A percentile compares a stretch with the other conserved stretches of the same genome.
These are phyloP conservation scores for Metopolophium dirhodum DNA, from an alignment of 1,140 invertebrate genomes.

Conservation along the genomic window DNA sequence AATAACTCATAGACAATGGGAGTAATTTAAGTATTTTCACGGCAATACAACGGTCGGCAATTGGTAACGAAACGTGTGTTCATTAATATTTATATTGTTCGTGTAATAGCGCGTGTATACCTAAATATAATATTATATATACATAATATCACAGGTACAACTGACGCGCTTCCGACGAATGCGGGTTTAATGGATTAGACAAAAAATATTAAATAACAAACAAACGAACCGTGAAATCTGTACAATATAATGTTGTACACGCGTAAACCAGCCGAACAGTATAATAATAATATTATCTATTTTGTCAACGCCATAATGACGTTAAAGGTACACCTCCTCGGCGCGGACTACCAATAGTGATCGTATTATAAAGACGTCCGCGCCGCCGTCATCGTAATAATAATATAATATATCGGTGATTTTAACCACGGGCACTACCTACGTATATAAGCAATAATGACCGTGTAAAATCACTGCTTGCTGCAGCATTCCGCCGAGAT, in stretches of 20 bases:
- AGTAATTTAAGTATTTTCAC: conserved; percentile 23
- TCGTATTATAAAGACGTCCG: not conserved
- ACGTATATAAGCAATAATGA: not conserved
- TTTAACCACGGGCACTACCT: not conserved
- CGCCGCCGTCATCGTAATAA: not conserved
- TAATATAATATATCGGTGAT: not conserved
- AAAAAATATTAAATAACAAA: not conserved
- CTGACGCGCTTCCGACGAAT: not conserved
- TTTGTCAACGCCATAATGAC: not conserved
- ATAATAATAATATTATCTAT: not conserved
- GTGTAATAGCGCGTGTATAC: not conserved
- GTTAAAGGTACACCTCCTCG: not conserved
- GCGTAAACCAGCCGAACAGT: not conserved
- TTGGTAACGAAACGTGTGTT: not conserved
- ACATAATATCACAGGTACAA: too few species aligned
- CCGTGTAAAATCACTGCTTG: not conserved
- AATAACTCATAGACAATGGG: not conserved
- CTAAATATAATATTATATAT: too few species aligned
- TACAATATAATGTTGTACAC: not conserved
- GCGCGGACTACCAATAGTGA: not conserved
- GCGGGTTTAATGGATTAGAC: not conserved
- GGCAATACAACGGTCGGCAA: not conserved
- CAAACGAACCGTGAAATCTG: not conserved
- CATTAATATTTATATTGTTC: conserved; percentile 2
- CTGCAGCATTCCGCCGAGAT: too few species aligned